These are phyloP conservation scores for Paedocypris micromegethes DNA, from an alignment of 2,797 vertebrate genomes.

Conservation along the genomic window DNA sequence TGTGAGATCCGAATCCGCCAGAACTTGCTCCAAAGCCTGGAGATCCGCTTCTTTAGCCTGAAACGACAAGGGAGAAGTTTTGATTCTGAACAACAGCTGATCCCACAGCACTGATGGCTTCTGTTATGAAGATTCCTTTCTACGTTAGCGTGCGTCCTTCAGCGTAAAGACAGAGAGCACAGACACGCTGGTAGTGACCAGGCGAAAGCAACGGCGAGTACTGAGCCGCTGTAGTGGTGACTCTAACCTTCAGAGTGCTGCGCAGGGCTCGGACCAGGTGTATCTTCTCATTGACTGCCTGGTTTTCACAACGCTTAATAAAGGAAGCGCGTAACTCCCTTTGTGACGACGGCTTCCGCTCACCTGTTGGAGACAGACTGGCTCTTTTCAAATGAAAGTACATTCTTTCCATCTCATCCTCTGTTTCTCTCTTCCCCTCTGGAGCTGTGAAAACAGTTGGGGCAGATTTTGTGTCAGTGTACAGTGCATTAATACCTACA, in stretches of 20 bases:
- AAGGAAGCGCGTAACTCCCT: slow-evolving; percentile 92
- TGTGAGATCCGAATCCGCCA: slow-evolving; percentile 75
- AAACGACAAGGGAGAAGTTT: slow-evolving; percentile 23
- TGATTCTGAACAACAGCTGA: background rate
- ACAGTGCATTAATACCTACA: background rate
- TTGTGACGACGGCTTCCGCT: slow-evolving; percentile 85
- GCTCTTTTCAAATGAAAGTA: slow-evolving; percentile 91
- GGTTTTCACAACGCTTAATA: slow-evolving; percentile 90
- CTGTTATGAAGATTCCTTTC: background rate
- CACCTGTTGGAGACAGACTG: slow-evolving; percentile 90
- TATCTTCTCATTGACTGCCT: slow-evolving; percentile 85
- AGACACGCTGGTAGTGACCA: too few relatives aligned
- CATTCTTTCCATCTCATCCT: slow-evolving; percentile 92
- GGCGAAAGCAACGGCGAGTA: background rate
- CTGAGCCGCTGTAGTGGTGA: background rate
- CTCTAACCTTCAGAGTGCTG: slow-evolving; percentile 90
- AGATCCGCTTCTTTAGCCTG: slow-evolving; percentile 93
- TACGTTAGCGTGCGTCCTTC: too few relatives aligned
- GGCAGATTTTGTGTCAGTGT: background rate
- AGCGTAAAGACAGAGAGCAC: background rate
- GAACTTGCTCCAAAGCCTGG: slow-evolving; percentile 81
- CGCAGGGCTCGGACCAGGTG: slow-evolving; percentile 88
- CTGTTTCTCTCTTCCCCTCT: slow-evolving; percentile 48
- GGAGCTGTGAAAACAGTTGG: slow-evolving; percentile 32
- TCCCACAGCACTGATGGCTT: background rate